These are phyloP conservation scores for Chaenogobius annularis DNA, from an alignment of 2,113 vertebrate genomes.

Conservation along the genomic window DNA sequence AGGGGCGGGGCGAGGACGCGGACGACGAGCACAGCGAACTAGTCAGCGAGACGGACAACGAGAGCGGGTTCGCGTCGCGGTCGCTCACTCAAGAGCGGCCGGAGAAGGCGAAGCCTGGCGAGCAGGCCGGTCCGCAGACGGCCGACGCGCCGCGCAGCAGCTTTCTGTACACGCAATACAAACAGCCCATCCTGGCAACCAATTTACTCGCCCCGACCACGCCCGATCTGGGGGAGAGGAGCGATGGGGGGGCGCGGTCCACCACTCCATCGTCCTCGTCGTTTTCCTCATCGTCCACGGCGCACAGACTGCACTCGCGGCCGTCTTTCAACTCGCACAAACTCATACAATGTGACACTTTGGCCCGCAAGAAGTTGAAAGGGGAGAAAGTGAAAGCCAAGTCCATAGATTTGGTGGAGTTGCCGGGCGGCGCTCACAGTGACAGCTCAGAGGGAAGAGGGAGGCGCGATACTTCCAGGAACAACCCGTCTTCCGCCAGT, in stretches of 20 bases:
- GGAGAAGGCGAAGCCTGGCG: conserved; percentile 60
- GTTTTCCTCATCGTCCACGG: conserved; percentile 73
- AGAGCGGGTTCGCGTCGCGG: conserved; percentile 83
- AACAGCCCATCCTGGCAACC: conserved; percentile 29
- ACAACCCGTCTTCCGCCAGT: conserved; percentile 70
- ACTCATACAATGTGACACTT: conserved; percentile 90
- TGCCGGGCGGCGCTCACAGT: conserved; percentile 15
- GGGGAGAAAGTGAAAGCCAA: conserved; percentile 74
- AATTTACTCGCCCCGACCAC: conserved; percentile 32
- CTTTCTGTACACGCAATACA: conserved; percentile 74
- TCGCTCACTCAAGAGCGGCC: conserved; percentile 79
- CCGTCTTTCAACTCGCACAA: conserved; percentile 90
- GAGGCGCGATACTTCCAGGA: conserved; percentile 55
- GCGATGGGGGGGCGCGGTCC: conserved; percentile 66
- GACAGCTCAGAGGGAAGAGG: conserved; percentile 10
- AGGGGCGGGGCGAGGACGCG: conserved; percentile 87
- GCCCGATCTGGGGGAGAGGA: conserved; percentile 48
- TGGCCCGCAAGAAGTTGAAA: conserved; percentile 86
- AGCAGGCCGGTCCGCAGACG: conserved; percentile 15
- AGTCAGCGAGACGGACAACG: conserved; percentile 89
- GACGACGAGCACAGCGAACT: conserved; percentile 94
- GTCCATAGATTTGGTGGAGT: conserved; percentile 66
- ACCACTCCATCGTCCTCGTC: conserved; percentile 75
- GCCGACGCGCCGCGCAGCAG: conserved; percentile 63
- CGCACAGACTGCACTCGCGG: conserved; percentile 62